Evolutionary conservation across 2,888 invertebrate genomes (phyloP).

Genomic region (Nephrotoma guestfalica): DNA sequence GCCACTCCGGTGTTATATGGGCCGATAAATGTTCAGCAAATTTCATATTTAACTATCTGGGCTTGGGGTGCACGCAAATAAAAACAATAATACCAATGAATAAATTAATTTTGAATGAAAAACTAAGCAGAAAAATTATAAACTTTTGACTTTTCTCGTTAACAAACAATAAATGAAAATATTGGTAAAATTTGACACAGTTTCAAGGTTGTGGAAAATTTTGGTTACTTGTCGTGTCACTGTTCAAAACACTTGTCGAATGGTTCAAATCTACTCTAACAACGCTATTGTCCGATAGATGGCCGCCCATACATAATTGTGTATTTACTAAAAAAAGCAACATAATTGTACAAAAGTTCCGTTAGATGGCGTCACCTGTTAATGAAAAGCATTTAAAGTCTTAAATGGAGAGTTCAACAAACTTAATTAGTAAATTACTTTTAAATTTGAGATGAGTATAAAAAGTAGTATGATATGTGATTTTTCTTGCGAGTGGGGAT

Average conservation of each 20-base stretch:
- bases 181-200: background rate
- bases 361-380: too few relatives aligned
- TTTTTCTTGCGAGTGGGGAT: background rate
- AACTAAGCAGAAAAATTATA: background rate
- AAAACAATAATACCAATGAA: background rate
- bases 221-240: too few relatives aligned
- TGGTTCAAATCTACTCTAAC: background rate
- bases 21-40: conserved; percentile 78
- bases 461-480: too few relatives aligned
- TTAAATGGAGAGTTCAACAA: background rate
- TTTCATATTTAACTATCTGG: conserved; percentile 45
- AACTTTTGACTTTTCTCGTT: background rate
- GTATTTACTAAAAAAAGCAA: background rate
- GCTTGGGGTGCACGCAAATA: background rate
- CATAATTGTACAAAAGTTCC: too few relatives aligned
- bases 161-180: background rate
- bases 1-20: conserved; percentile 87
- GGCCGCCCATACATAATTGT: background rate
- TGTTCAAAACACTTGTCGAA: background rate
- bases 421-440: background rate
- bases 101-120: background rate
- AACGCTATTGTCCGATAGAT: background rate
- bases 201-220: too few relatives aligned
- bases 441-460: background rate
- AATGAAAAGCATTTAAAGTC: background rate